Evolutionary conservation across 2,113 vertebrate species (phyloP).

Genomic region (Arenaria interpres): DNA sequence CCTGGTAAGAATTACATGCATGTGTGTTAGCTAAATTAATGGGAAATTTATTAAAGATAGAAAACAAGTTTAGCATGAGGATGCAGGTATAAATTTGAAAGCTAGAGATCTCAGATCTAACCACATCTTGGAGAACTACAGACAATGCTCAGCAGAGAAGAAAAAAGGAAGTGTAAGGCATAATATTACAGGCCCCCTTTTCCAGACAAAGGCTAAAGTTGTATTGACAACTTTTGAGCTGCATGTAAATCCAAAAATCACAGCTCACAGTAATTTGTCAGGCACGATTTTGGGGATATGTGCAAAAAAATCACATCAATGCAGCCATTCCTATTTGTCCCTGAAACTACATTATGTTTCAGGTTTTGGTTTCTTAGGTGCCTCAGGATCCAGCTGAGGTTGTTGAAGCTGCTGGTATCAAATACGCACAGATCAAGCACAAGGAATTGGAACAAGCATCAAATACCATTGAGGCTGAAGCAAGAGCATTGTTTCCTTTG

Average conservation of each 20-base stretch:
- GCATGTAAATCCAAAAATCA: neutral
- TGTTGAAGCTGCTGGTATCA: neutral
- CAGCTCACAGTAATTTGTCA: neutral
- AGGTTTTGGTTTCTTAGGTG: neutral
- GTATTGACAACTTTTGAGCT: neutral
- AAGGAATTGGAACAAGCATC: neutral
- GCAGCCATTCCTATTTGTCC: neutral
- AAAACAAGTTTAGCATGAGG: neutral
- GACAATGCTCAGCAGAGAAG: neutral
- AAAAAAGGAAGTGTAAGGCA: neutral
- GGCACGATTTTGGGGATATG: neutral
- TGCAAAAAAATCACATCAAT: neutral
- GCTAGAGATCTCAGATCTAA: neutral
- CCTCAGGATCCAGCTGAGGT: neutral
- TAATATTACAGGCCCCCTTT: neutral
- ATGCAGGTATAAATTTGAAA: neutral
- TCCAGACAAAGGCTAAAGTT: neutral
- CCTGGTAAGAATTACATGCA: neutral
- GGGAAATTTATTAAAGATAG: neutral
- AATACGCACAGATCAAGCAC: neutral
- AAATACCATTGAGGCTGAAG: neutral
- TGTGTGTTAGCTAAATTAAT: neutral
- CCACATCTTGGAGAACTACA: neutral
- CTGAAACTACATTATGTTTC: neutral
- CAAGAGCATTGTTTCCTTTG: neutral